Evolutionary conservation across 2,797 vertebrate species (phyloP).

Genomic region (Hapalemur alaotrensis): DNA sequence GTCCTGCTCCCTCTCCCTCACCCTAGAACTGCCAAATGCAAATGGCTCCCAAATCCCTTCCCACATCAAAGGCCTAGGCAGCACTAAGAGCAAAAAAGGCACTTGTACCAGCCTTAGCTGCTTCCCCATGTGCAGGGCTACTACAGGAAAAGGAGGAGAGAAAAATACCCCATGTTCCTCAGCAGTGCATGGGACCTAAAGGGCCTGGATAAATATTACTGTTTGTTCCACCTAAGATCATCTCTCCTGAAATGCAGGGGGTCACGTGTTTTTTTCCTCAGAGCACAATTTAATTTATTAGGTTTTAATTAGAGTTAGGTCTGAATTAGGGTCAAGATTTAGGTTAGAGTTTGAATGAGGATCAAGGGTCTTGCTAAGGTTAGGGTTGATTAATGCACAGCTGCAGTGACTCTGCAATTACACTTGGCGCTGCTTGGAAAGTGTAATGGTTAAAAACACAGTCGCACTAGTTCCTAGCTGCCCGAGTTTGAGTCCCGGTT

Average conservation of each 20-base stretch:
- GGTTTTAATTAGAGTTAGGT: background rate
- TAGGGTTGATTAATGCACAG: background rate
- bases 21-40: background rate
- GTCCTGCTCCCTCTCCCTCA: background rate
- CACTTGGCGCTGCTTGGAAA: background rate
- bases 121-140: background rate
- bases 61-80: background rate
- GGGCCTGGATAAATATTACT: background rate
- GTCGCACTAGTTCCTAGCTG: background rate
- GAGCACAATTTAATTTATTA: background rate
- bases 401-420: background rate
- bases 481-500: background rate
- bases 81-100: background rate
- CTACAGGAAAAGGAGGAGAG: background rate
- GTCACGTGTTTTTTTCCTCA: background rate
- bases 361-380: background rate
- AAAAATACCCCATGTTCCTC: background rate
- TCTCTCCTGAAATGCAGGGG: background rate
- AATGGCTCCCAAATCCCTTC: background rate
- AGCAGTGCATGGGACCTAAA: background rate
- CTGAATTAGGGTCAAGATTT: background rate
- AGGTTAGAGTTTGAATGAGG: background rate
- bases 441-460: background rate
- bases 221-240: background rate
- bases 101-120: background rate